Conservation (phyloP, 35 echinoderm and acorn worm species). For the Ophiothrix spiculata region DNA sequence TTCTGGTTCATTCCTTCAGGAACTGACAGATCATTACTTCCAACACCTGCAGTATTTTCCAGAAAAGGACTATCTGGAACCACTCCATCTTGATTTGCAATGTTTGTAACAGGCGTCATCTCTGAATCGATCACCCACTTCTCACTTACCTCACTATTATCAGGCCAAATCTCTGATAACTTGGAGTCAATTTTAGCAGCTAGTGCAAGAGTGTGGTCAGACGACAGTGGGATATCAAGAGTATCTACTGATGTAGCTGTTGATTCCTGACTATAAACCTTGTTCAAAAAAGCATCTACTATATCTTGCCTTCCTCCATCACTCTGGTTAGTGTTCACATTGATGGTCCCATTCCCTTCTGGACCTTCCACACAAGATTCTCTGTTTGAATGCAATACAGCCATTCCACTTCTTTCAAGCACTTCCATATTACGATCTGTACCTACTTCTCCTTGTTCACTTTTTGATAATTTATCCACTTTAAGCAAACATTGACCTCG, state of each 20-base stretch:
- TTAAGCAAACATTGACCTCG: too few species aligned
- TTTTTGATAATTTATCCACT: too few species aligned
- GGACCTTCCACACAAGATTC: too few species aligned
- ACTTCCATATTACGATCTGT: too few species aligned
- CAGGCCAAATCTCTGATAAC: background rate
- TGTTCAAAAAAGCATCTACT: background rate
- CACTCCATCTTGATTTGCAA: background rate
- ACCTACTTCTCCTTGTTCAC: too few species aligned
- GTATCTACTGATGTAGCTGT: conserved; percentile 24
- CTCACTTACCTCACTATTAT: background rate
- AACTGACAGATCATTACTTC: background rate
- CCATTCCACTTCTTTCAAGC: too few species aligned
- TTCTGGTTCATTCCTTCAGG: background rate
- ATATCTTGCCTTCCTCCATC: background rate
- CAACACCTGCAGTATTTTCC: background rate
- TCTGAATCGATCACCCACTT: background rate
- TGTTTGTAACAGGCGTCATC: background rate
- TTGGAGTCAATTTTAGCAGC: background rate
- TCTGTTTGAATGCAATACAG: too few species aligned
- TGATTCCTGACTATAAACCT: background rate
- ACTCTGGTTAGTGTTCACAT: background rate
- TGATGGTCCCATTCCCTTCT: background rate
- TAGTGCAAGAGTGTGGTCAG: background rate
- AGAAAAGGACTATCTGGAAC: background rate
- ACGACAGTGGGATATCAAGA: conserved; percentile 10